Percentiles rank a stretch among this genome's conserved stretches.
Evolutionary conservation across 1,140 invertebrate species (phyloP).

Genomic region (Microplitis mediator): DNA sequence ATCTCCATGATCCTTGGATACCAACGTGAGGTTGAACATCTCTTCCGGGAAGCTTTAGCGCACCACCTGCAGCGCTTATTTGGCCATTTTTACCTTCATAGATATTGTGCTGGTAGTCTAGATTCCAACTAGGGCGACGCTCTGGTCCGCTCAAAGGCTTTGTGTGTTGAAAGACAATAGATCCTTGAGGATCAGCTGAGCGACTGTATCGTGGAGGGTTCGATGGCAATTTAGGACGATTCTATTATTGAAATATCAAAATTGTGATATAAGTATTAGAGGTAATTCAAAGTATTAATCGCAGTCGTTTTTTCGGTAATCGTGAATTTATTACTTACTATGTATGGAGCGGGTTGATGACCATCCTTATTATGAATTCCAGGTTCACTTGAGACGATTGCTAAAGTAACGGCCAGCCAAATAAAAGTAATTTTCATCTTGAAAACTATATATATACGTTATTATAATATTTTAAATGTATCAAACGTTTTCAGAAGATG

Average conservation of each 20-base stretch:
- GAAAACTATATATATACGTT: background rate
- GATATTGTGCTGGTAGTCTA: constrained; percentile 42
- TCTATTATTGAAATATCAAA: no score
- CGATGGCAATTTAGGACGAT: constrained; percentile 16
- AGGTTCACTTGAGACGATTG: background rate
- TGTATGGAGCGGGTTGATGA: background rate
- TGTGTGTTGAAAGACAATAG: background rate
- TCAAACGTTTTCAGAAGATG: no score
- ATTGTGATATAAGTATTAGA: background rate
- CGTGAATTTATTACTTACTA: background rate
- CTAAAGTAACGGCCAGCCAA: background rate
- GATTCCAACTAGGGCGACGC: background rate
- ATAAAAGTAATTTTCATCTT: background rate
- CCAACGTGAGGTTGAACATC: constrained; percentile 39
- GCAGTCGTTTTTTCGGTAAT: background rate
- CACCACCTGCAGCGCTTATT: constrained; percentile 38
- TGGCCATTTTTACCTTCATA: constrained; percentile 40
- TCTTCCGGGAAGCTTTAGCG: constrained; percentile 37
- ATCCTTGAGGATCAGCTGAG: constrained; percentile 26
- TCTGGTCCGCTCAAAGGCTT: no score
- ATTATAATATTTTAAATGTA: no score
- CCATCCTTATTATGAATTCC: background rate
- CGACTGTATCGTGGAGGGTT: constrained; percentile 29
- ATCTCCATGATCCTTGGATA: constrained; percentile 33
- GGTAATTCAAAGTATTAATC: no score